These are phyloP conservation scores for Drosophila busckii DNA, from an alignment of 1,140 invertebrate genomes.

Conservation along the genomic window DNA sequence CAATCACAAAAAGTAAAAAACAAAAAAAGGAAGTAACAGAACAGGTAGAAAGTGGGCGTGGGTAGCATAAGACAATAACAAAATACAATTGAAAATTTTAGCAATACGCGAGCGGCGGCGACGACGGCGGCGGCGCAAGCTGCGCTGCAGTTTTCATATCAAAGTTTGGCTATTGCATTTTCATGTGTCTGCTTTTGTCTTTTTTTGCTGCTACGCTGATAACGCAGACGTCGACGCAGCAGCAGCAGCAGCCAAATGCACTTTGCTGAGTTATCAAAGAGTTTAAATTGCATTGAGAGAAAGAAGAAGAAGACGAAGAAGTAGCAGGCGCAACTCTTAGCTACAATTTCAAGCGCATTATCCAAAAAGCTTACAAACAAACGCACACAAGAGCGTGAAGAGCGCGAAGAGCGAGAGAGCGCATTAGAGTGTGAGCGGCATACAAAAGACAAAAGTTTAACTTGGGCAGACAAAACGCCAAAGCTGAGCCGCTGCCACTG, in stretches of 20 bases:
- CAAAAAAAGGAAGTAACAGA: slow-evolving; percentile 2
- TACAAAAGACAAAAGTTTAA: slow-evolving; percentile 68
- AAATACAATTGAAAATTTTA: slow-evolving; percentile 74
- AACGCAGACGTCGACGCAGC: slow-evolving; percentile 18
- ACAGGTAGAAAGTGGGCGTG: slow-evolving; percentile 12
- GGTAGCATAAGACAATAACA: too few species aligned
- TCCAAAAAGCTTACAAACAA: slow-evolving; percentile 27
- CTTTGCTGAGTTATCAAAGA: slow-evolving; percentile 73
- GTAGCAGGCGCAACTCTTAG: slow-evolving; percentile 20
- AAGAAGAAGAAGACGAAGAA: neutral
- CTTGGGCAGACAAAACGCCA: slow-evolving; percentile 48
- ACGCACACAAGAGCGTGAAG: neutral
- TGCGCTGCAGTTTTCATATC: slow-evolving; percentile 68
- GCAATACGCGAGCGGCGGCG: slow-evolving; percentile 50
- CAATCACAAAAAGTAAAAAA: slow-evolving; percentile 49
- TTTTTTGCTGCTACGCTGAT: slow-evolving; percentile 35
- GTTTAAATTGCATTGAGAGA: slow-evolving; percentile 66
- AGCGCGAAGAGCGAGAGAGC: slow-evolving; percentile 12
- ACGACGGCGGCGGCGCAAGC: neutral
- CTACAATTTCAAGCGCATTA: slow-evolving; percentile 72
- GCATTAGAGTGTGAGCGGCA: slow-evolving; percentile 7
- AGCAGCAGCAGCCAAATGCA: slow-evolving; percentile 51
- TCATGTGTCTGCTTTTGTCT: slow-evolving; percentile 67
- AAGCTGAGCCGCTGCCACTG: slow-evolving; percentile 3
- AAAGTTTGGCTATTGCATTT: slow-evolving; percentile 75